Evolutionary conservation across 2,888 invertebrate genomes (phyloP).

Genomic region (Noctua pronuba): DNA sequence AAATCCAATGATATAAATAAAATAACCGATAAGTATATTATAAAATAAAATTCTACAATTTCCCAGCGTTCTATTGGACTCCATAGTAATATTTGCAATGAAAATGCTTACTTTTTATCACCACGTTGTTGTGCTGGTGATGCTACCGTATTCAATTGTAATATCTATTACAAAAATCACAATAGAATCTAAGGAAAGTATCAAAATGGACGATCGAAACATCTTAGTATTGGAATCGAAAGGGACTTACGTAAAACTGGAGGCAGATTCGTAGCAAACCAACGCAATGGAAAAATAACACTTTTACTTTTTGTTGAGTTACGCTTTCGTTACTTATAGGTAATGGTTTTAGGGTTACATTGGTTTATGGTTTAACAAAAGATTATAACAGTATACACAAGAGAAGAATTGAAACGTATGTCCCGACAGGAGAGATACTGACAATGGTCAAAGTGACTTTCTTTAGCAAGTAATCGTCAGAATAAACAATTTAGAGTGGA

Average conservation of each 20-base stretch:
- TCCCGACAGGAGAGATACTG: not conserved
- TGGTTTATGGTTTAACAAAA: conserved; percentile 15
- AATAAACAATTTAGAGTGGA: not conserved
- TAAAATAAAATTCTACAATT: not conserved
- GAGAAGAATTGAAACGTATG: not conserved
- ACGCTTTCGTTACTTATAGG: conserved; percentile 72
- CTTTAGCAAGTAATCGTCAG: not conserved
- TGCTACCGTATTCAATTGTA: conserved; percentile 65
- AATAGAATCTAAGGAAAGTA: conserved; percentile 55
- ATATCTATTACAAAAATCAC: conserved; percentile 58
- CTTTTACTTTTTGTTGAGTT: conserved; percentile 84
- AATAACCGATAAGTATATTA: not conserved
- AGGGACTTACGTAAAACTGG: conserved; percentile 81
- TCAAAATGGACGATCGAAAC: conserved; percentile 43
- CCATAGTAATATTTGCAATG: not conserved
- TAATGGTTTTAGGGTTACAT: conserved; percentile 59
- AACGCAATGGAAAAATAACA: conserved; percentile 71
- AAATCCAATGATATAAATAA: not conserved
- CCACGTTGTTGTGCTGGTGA: conserved; percentile 31
- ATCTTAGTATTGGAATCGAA: conserved; percentile 59
- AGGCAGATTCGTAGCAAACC: conserved; percentile 74
- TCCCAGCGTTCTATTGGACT: not conserved
- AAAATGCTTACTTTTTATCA: conserved; percentile 34
- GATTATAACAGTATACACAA: not conserved
- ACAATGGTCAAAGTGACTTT: not conserved